A percentile compares a stretch with the other conserved stretches of the same genome.
phyloP scores from a whole-genome alignment of 2,113 vertebrate species.

The Nasalis larvatus region DNA sequence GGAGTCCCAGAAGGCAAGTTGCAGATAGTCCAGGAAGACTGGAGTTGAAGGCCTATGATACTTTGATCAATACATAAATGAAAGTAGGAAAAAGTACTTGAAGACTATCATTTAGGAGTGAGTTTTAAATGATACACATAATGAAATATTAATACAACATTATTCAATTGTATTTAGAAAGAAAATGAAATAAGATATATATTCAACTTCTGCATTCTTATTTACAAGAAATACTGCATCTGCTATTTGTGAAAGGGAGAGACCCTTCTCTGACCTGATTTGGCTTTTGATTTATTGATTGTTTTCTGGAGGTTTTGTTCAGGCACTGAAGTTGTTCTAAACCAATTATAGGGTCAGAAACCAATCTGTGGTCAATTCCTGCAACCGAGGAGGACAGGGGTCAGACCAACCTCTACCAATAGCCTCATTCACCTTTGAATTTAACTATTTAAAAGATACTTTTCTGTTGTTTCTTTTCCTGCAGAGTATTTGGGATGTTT shows the following conservation, averaged over 20 bases:
- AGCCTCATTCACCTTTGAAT: background rate
- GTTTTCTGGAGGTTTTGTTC: background rate
- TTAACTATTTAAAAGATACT: background rate
- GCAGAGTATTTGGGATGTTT: conserved; percentile 96
- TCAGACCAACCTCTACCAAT: background rate
- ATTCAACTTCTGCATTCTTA: background rate
- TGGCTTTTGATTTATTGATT: background rate
- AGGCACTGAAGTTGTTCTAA: background rate
- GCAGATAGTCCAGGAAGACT: background rate
- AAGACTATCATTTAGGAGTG: background rate
- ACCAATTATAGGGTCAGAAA: fast-evolving
- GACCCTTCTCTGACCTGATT: background rate
- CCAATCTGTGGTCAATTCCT: too few relatives aligned
- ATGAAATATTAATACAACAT: background rate
- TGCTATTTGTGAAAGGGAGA: background rate
- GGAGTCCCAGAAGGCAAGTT: background rate
- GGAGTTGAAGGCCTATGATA: background rate
- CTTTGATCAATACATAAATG: background rate
- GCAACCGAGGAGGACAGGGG: fast-evolving
- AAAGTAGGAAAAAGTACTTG: background rate
- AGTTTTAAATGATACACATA: background rate
- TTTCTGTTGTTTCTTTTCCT: conserved; percentile 49
- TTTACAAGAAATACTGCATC: background rate
- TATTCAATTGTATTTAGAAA: background rate
- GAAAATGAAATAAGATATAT: background rate